These are phyloP conservation scores for Chromis chromis DNA, from an alignment of 2,797 vertebrate species.

Conservation along the genomic window DNA sequence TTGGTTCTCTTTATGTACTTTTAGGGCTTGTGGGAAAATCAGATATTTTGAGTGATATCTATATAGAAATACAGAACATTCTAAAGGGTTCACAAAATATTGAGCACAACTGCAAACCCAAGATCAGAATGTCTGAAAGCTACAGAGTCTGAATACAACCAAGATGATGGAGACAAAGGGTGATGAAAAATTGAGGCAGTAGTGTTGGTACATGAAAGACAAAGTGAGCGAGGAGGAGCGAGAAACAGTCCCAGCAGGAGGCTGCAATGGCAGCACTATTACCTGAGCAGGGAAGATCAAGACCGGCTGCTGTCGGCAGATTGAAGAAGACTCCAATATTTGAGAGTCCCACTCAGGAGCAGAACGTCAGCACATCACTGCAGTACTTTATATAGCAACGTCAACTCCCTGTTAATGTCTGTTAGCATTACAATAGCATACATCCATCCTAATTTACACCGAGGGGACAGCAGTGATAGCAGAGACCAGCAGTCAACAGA, in stretches of 20 bases:
- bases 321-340: background rate
- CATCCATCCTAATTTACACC: background rate
- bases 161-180: background rate
- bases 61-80: too few relatives aligned
- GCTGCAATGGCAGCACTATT: background rate
- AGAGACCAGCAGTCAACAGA: background rate
- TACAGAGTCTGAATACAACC: too few relatives aligned
- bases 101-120: background rate
- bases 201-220: background rate
- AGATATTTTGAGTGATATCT: too few relatives aligned
- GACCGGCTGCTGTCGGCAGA: background rate
- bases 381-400: background rate
- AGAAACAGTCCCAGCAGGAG: slow-evolving; percentile 14
- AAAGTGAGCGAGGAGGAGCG: background rate
- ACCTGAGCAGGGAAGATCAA: slow-evolving; percentile 14
- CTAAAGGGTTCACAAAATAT: too few relatives aligned
- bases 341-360: background rate
- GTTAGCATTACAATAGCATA: background rate
- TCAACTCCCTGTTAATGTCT: background rate
- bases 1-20: too few relatives aligned
- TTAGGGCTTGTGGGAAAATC: too few relatives aligned
- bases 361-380: background rate
- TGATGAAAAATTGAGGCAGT: background rate
- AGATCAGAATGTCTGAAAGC: background rate
- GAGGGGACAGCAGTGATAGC: background rate